Evolutionary conservation across 2,797 vertebrate genomes (phyloP), one percentile per base, ranked within the genome.

Genomic region (Hypotaenidia okinawae): DNA sequence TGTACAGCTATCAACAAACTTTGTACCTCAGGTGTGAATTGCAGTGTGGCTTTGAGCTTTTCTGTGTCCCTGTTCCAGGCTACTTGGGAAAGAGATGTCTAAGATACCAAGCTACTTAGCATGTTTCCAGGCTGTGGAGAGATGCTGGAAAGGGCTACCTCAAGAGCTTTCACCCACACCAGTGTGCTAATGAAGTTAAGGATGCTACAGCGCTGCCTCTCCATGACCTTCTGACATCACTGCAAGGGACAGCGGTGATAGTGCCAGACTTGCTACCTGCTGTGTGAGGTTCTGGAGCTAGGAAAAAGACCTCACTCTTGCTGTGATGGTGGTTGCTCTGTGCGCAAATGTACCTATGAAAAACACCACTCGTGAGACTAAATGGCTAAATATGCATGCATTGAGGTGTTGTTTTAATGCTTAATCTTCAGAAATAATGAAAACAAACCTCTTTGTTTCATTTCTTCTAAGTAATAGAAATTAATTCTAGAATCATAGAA

Each of bases 211-310:
- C 54, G 11, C n/a, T 77, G 45, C 37, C 4, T 33, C 4, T 55
- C 23, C 1, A 0, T 25, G 30, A 30, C 23, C 7, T 45, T 74
- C 74, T 33, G 61, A 54, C 22, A 28, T 16, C 1, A 1, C 33
- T 47, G n/a, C 3, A 17, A 45, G 4, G 45, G 30, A 37, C 23
- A 63, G 54, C 32, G 68, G 35, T 14, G 58, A 52, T 35, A 27
- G 2, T 59, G 17, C 14, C 47, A 55, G 33, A 11, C 11, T 33
- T 43, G 6, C 18, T 75, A 33, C 0, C 6, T 58, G 39, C 17
- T 57, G 25, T 24, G 45, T 67, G 8, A 13, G 18, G 7, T 2
- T 21, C 30, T 49, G 63, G 23, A 45, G 17, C 4, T 33, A 33
- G 43, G 37, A 8, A 79, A 22, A 86, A 43, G 11, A 5, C 2